These are phyloP conservation scores for Poeciliopsis occidentalis DNA, from an alignment of 2,113 vertebrate species.

Conservation along the genomic window DNA sequence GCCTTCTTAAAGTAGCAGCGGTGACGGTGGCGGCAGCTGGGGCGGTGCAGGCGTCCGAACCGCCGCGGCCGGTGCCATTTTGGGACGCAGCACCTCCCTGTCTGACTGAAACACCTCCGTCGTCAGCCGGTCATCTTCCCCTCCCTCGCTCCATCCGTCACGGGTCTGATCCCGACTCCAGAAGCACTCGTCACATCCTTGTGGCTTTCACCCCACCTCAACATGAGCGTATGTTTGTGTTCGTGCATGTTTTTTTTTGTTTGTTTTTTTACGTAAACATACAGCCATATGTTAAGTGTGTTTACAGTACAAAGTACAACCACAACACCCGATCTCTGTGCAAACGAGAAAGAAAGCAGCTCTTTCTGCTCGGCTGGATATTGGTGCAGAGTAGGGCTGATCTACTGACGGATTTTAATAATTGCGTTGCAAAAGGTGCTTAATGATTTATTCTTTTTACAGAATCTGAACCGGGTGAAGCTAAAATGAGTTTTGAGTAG, in stretches of 20 bases:
- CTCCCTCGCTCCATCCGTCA: constrained; percentile 1
- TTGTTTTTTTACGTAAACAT: constrained; percentile 26
- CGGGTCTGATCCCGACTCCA: background rate
- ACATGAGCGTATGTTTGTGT: constrained; percentile 27
- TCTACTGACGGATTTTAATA: too few relatives aligned
- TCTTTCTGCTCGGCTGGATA: too few relatives aligned
- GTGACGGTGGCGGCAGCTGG: constrained; percentile 2
- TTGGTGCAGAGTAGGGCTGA: too few relatives aligned
- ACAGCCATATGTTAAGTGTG: background rate
- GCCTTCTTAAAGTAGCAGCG: constrained; percentile 43
- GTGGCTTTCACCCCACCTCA: constrained; percentile 6
- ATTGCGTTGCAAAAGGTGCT: too few relatives aligned
- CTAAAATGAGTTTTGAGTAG: too few relatives aligned
- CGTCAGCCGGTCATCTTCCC: constrained; percentile 12
- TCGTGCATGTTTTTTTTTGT: background rate
- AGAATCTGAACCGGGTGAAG: too few relatives aligned
- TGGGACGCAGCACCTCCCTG: constrained; percentile 39
- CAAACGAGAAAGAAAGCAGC: background rate
- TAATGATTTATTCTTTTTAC: too few relatives aligned
- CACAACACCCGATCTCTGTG: background rate
- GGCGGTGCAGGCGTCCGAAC: constrained; percentile 8
- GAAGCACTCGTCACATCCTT: background rate
- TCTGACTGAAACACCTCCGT: constrained; percentile 32
- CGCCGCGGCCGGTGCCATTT: constrained; percentile 26
- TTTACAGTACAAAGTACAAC: constrained; percentile 38